These are phyloP conservation scores for Alloplasta piceator DNA, from an alignment of 2,888 invertebrate species.

Conservation along the genomic window DNA sequence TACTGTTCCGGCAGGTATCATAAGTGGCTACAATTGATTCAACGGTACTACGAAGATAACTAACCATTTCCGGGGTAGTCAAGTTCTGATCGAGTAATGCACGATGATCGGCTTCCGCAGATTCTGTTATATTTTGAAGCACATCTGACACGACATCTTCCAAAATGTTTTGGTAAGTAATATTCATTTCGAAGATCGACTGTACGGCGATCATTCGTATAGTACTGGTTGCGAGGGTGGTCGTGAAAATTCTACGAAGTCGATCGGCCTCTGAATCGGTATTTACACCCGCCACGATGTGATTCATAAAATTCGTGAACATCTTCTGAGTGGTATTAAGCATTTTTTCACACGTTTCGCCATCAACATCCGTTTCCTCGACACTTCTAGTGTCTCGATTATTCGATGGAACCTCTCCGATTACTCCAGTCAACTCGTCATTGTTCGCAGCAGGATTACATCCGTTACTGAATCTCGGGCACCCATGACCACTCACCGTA, in stretches of 20 bases:
- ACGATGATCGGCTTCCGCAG: neutral
- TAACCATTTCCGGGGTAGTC: neutral
- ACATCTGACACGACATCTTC: neutral
- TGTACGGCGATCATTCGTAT: neutral
- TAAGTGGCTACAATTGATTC: neutral
- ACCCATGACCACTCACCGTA: too few relatives aligned
- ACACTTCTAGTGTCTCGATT: conserved; percentile 20
- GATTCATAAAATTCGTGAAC: neutral
- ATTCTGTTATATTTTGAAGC: neutral
- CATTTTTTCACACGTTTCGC: neutral
- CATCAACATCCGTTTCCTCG: neutral
- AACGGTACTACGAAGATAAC: conserved; percentile 11
- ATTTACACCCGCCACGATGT: conserved; percentile 1
- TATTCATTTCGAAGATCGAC: neutral
- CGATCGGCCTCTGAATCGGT: neutral
- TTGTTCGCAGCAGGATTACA: neutral
- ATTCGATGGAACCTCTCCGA: neutral
- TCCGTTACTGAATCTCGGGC: too few relatives aligned
- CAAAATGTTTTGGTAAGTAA: conserved; percentile 23
- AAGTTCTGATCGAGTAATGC: neutral
- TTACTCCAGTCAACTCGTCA: neutral
- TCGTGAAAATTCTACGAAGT: conserved; percentile 16
- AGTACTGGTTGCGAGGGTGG: neutral
- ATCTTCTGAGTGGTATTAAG: neutral
- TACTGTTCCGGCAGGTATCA: neutral